Evolutionary conservation across 2,888 invertebrate genomes (phyloP).

Genomic region (Drosophila leonis): DNA sequence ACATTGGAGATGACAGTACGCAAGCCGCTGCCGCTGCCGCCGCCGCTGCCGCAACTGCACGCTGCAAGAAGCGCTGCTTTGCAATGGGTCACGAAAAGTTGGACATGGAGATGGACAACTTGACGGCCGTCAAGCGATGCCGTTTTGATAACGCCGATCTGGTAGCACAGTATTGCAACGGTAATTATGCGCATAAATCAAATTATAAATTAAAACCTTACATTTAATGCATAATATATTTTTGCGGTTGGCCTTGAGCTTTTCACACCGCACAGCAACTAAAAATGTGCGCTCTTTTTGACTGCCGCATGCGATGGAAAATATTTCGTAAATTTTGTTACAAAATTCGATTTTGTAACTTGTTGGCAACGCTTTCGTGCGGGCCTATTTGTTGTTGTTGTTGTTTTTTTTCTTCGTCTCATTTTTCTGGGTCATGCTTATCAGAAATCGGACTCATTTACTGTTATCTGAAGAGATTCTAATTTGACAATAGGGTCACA

Average conservation of each 20-base stretch:
- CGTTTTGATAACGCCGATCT: slow-evolving; percentile 80
- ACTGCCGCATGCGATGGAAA: slow-evolving; percentile 54
- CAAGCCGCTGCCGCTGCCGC: slow-evolving; percentile 12
- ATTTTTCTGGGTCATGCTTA: slow-evolving; percentile 53
- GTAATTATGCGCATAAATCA: slow-evolving; percentile 64
- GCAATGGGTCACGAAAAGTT: slow-evolving; percentile 51
- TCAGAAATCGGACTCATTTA: slow-evolving; percentile 32
- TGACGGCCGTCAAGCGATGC: slow-evolving; percentile 77
- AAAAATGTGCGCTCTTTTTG: slow-evolving; percentile 45
- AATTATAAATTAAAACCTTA: slow-evolving; percentile 19
- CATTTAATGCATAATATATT: slow-evolving; percentile 36
- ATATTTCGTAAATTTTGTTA: slow-evolving; percentile 64
- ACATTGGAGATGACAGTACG: slow-evolving; percentile 6
- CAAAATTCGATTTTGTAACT: slow-evolving; percentile 53
- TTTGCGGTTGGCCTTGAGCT: slow-evolving; percentile 56
- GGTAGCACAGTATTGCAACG: slow-evolving; percentile 82
- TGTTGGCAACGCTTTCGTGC: slow-evolving; percentile 28
- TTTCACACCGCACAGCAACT: slow-evolving; percentile 45
- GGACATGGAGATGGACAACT: slow-evolving; percentile 48
- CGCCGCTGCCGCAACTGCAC: slow-evolving; percentile 36
- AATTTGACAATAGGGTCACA: slow-evolving; percentile 13
- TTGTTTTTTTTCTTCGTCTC: background rate
- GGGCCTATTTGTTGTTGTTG: slow-evolving; percentile 2
- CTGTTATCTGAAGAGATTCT: slow-evolving; percentile 30
- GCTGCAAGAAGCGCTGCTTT: slow-evolving; percentile 81